Evolutionary conservation across 92 coral and sea anemone genomes (phyloP), one percentile per base, ranked within the genome.

Genomic region (Nematostella vectensis): DNA sequence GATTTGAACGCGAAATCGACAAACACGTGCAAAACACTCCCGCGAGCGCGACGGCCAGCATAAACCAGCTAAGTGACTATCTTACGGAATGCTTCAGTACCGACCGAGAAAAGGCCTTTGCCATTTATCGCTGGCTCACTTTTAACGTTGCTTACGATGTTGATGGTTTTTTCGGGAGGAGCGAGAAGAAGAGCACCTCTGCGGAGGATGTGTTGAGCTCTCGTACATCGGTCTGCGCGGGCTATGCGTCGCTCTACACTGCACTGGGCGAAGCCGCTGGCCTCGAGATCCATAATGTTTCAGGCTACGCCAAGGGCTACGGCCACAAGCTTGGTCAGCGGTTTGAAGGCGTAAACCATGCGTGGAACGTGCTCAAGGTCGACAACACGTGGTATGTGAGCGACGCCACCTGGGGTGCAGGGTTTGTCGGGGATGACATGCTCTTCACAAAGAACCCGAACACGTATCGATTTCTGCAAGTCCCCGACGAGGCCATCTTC

Each of bases 391-490:
- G 88, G 94, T 80, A 65, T 47, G 49, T 80, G 28, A 71, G 83
- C 16, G 94, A 79, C 55, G 83, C 82, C 19, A 84, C 94, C 1
- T 74, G 79, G 83, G 88, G 88, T 13, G 78, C 82, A 3, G 94
- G 94, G 31, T 25, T 47, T 15, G 61, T 84, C 31, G 79, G 83
- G 27, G 57, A 71, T 19, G 94, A 84, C 58, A 63, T 74, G 73
- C 47, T 69, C 25, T 84, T 79, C 50, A 81, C 79, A 25, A 83
- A 83, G 17, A 58, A 55, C 49, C 68, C 78, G 21, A 66, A 75
- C 54, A 58, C 74, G 36, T 49, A 63, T 31, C 63, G 68, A 65
- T 80, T 80, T 58, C 79, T 80, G 21, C 64, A 75, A 75, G 88
- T 73, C 33, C 94, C 94, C 4, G 94, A 80, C 4, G 62, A 37